Percentiles rank a stretch among this genome's conserved stretches.
Conservation (phyloP, 2,888 invertebrate species). For the Tolmerus cingulatus region DNA sequence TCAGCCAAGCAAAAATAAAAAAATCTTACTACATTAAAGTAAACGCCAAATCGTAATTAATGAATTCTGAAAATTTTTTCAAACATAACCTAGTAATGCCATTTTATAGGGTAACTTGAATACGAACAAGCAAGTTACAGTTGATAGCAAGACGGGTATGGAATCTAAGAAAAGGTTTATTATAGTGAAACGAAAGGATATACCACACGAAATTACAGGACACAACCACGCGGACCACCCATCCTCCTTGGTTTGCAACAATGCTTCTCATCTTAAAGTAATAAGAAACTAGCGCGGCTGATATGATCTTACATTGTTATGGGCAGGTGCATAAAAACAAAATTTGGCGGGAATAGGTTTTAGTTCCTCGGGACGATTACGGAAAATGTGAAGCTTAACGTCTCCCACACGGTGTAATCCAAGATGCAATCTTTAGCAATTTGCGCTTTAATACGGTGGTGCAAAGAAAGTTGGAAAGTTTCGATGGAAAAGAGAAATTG, state of each 20-base stretch:
- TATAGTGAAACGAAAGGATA: too few species aligned
- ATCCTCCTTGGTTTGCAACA: not conserved
- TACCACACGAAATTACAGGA: too few species aligned
- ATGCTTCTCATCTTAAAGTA: not conserved
- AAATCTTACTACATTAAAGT: too few species aligned
- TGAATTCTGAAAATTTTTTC: too few species aligned
- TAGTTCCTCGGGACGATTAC: not conserved
- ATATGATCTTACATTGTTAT: not conserved
- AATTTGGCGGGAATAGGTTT: not conserved
- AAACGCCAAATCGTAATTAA: too few species aligned
- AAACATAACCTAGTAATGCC: too few species aligned
- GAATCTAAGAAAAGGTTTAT: too few species aligned
- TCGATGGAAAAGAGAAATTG: not conserved
- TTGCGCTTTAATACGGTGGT: constrained; percentile 6
- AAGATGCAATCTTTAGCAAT: constrained; percentile 14
- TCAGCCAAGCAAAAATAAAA: too few species aligned
- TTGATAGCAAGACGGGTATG: too few species aligned
- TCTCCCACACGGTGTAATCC: not conserved
- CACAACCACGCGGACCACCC: not conserved
- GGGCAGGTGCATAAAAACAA: not conserved
- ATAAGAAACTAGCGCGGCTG: not conserved
- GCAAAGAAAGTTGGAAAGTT: constrained; percentile 26
- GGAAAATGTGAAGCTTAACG: not conserved
- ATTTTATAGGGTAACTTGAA: too few species aligned
- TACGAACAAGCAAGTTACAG: too few species aligned